Percentiles rank a stretch among this genome's conserved stretches.
Evolutionary conservation across 30 jellyfish, hydroid and myxozoan genomes (phyloP).

Genomic region (Aurelia coerulea): DNA sequence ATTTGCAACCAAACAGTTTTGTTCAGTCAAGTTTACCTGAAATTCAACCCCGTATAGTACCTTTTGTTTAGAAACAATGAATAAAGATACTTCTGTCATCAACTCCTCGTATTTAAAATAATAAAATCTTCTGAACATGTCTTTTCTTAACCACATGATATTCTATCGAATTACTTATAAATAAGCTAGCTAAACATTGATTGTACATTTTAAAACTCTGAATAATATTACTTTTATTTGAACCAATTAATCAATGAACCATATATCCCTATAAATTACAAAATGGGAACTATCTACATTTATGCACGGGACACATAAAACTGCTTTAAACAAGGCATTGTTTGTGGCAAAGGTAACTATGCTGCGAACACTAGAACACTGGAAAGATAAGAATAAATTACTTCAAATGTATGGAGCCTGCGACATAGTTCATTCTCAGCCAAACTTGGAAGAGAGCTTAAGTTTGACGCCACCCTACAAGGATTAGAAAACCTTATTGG

Average conservation of each 20-base stretch:
- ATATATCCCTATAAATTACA: not conserved
- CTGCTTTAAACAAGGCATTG: not conserved
- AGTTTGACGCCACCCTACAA: too few species aligned
- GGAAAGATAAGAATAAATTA: too few species aligned
- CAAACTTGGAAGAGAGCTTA: too few species aligned
- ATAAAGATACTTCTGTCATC: not conserved
- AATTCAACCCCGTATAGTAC: too few species aligned
- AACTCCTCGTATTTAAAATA: not conserved
- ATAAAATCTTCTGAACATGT: constrained; percentile 3
- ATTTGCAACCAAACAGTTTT: too few species aligned
- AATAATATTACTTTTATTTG: constrained; percentile 13
- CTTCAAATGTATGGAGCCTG: too few species aligned
- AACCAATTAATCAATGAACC: not conserved
- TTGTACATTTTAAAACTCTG: constrained; percentile 21
- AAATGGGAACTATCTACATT: not conserved
- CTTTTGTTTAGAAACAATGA: not conserved
- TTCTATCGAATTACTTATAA: constrained; percentile 7
- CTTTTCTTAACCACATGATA: not conserved
- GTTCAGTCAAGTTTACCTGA: too few species aligned
- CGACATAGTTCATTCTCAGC: too few species aligned
- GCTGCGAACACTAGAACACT: not conserved
- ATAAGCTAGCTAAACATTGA: constrained; percentile 2
- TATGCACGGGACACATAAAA: not conserved
- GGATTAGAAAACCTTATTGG: too few species aligned
- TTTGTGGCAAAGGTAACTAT: not conserved